These are phyloP conservation scores for Gadus chalcogrammus DNA, from an alignment of 2,113 vertebrate genomes.

Conservation along the genomic window DNA sequence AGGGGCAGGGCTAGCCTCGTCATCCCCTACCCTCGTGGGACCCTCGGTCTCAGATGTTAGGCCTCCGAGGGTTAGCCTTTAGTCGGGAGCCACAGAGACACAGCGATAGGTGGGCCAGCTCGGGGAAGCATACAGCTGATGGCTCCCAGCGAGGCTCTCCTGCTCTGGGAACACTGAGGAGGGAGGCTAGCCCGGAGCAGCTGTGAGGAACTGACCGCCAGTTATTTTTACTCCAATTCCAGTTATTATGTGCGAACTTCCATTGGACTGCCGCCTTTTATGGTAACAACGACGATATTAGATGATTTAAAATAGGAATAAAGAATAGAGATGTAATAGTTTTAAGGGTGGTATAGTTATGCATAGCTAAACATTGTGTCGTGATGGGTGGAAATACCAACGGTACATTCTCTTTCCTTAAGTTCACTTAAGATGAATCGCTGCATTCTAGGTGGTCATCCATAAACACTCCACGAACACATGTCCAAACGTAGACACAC, in stretches of 20 bases:
- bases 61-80: conserved; percentile 3
- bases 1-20: conserved; percentile 29
- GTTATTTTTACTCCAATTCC: too few species aligned
- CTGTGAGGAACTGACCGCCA: conserved; percentile 18
- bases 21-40: conserved; percentile 28
- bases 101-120: conserved; percentile 39
- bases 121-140: conserved; percentile 49
- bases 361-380: too few species aligned
- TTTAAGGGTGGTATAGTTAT: too few species aligned
- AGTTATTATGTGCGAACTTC: too few species aligned
- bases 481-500: not conserved
- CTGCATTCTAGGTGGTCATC: not conserved
- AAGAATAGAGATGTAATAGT: not conserved
- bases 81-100: conserved; percentile 21
- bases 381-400: too few species aligned
- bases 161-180: conserved; percentile 17
- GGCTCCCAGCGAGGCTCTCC: conserved; percentile 14
- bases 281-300: too few species aligned
- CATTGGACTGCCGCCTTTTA: too few species aligned
- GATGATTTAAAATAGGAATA: too few species aligned
- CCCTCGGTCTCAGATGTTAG: conserved; percentile 24
- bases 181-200: conserved; percentile 21
- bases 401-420: too few species aligned
- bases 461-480: not conserved
- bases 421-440: too few species aligned